Conservation (phyloP, 2,113 vertebrate species). For the human region DNA sequence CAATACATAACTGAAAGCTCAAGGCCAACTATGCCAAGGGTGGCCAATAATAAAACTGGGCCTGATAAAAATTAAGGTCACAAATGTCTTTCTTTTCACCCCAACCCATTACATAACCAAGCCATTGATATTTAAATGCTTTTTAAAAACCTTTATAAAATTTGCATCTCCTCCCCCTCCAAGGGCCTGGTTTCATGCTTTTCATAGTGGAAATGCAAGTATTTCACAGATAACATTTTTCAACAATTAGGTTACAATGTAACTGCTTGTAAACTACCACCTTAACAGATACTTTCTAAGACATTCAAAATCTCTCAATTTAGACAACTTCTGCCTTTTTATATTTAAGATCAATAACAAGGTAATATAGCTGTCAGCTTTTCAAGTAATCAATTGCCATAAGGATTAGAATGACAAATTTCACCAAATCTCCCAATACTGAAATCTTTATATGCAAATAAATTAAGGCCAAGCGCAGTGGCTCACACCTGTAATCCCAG, state of each 20-base stretch:
- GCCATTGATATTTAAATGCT: conserved; percentile 19
- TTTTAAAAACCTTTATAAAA: conserved; percentile 11
- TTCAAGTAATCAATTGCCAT: conserved; percentile 16
- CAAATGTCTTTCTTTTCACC: neutral
- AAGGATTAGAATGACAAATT: conserved; percentile 12
- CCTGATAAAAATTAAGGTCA: conserved; percentile 16
- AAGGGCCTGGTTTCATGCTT: neutral
- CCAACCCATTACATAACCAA: conserved; percentile 30
- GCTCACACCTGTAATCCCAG: neutral
- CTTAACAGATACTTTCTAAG: conserved; percentile 1
- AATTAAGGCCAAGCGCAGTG: neutral
- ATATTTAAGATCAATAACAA: conserved; percentile 17
- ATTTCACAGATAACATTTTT: conserved; percentile 40
- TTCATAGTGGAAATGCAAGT: neutral
- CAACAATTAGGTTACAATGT: neutral
- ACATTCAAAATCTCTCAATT: conserved; percentile 23
- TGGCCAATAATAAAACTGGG: conserved; percentile 6
- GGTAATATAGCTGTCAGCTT: neutral
- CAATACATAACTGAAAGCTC: conserved; percentile 21
- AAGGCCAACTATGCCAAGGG: neutral
- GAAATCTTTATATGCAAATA: conserved; percentile 35
- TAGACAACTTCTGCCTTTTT: conserved; percentile 39
- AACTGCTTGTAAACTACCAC: neutral
- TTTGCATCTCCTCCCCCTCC: neutral
- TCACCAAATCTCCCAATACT: neutral